Evolutionary conservation across 2,888 invertebrate species (phyloP).

Genomic region (Pristionchus arcanus): DNA sequence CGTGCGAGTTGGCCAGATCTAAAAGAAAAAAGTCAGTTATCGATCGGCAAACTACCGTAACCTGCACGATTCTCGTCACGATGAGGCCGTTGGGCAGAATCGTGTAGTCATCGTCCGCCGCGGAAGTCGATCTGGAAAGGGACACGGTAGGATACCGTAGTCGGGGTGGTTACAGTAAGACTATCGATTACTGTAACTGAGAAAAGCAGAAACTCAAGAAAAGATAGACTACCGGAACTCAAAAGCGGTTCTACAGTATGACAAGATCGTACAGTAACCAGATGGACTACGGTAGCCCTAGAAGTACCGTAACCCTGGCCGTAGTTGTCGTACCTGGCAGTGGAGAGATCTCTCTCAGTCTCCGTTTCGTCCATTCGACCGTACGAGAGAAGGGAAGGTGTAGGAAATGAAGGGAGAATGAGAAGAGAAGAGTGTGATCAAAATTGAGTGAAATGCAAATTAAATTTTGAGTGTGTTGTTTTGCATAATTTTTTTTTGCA

Average conservation of each 20-base stretch:
- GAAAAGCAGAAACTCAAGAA: too few relatives aligned
- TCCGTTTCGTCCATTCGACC: background rate
- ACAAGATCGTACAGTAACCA: too few relatives aligned
- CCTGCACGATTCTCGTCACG: constrained; percentile 50
- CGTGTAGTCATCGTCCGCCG: constrained; percentile 40
- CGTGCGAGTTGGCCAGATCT: constrained; percentile 43
- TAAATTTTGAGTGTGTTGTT: too few relatives aligned
- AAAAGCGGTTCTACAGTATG: too few relatives aligned
- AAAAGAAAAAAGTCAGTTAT: background rate
- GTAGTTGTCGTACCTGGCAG: background rate
- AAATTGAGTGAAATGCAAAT: background rate
- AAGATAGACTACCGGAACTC: too few relatives aligned
- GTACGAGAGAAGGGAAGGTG: background rate
- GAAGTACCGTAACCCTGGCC: background rate
- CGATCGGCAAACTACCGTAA: background rate
- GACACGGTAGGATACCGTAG: background rate
- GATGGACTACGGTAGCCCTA: background rate
- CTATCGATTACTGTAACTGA: too few relatives aligned
- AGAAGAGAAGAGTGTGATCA: background rate
- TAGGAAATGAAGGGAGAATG: constrained; percentile 10
- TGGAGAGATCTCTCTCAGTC: background rate
- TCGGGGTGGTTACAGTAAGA: background rate
- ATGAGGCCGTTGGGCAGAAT: constrained; percentile 29
- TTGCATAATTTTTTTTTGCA: too few relatives aligned
- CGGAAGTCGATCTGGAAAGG: constrained; percentile 10